These are phyloP conservation scores for Struthidea cinerea DNA, from an alignment of 2,113 vertebrate genomes.

Conservation along the genomic window DNA sequence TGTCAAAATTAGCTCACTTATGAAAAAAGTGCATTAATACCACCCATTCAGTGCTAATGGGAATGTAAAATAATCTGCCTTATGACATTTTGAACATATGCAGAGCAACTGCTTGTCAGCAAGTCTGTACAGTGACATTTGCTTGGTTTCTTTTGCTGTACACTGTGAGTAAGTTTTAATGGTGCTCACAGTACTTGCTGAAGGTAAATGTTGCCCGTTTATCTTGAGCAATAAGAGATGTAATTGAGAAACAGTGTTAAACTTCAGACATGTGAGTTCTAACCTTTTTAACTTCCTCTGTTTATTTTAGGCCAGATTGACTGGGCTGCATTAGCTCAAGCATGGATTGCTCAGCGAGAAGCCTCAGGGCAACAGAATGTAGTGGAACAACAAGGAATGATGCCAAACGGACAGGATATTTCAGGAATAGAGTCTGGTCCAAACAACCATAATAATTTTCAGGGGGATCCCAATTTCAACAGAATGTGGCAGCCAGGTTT, in stretches of 20 bases:
- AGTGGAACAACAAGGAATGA: conserved; percentile 81
- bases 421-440: conserved; percentile 81
- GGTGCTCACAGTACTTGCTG: background rate
- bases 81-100: background rate
- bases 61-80: background rate
- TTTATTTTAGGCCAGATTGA: conserved; percentile 91
- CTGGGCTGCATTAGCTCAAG: conserved; percentile 98
- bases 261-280: background rate
- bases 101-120: background rate
- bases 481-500: conserved; percentile 97
- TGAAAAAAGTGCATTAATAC: background rate
- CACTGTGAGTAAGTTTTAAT: background rate
- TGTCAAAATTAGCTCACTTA: background rate
- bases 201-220: background rate
- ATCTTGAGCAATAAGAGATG: background rate
- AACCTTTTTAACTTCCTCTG: conserved; percentile 33
- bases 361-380: conserved; percentile 81
- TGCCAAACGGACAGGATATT: conserved; percentile 92
- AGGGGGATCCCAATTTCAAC: conserved; percentile 88
- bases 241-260: background rate
- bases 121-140: background rate
- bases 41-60: background rate
- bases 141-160: background rate
- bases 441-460: conserved; percentile 90
- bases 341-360: conserved; percentile 98